Conservation (phyloP, 1,140 invertebrate species). For the Tachypleus tridentatus region DNA sequence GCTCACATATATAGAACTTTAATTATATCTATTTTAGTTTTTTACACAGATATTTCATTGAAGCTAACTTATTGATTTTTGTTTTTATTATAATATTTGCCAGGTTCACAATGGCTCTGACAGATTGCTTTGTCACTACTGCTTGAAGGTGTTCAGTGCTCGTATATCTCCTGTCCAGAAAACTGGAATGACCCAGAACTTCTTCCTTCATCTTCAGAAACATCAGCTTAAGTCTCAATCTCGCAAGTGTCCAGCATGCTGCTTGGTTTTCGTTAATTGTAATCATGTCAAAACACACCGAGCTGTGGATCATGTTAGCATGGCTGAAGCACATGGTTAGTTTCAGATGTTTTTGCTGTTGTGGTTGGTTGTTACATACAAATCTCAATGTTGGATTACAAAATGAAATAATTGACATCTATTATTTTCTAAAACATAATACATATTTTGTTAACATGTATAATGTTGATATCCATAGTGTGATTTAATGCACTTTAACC, state of each 20-base stretch:
- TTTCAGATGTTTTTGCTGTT: too few species aligned
- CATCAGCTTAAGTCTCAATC: conserved; percentile 16
- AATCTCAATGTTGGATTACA: too few species aligned
- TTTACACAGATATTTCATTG: too few species aligned
- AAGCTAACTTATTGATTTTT: not conserved
- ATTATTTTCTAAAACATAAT: too few species aligned
- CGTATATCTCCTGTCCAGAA: not conserved
- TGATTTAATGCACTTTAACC: too few species aligned
- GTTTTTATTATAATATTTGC: not conserved
- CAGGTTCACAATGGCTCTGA: conserved; percentile 3
- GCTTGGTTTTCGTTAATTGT: conserved; percentile 9
- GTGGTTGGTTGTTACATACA: too few species aligned
- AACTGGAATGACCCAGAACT: conserved; percentile 9
- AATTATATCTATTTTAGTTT: too few species aligned
- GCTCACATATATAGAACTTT: too few species aligned
- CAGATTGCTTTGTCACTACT: conserved; percentile 7
- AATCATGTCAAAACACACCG: conserved; percentile 12
- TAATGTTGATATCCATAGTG: too few species aligned
- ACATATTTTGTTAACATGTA: too few species aligned
- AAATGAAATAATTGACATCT: too few species aligned
- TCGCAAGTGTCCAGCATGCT: conserved; percentile 13
- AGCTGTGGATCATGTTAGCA: conserved; percentile 6
- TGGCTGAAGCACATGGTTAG: not conserved
- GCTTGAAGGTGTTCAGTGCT: conserved; percentile 3
- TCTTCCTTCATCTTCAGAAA: conserved; percentile 12